Evolutionary conservation across 2,113 vertebrate genomes (phyloP).

Genomic region (Climacteris rufus): DNA sequence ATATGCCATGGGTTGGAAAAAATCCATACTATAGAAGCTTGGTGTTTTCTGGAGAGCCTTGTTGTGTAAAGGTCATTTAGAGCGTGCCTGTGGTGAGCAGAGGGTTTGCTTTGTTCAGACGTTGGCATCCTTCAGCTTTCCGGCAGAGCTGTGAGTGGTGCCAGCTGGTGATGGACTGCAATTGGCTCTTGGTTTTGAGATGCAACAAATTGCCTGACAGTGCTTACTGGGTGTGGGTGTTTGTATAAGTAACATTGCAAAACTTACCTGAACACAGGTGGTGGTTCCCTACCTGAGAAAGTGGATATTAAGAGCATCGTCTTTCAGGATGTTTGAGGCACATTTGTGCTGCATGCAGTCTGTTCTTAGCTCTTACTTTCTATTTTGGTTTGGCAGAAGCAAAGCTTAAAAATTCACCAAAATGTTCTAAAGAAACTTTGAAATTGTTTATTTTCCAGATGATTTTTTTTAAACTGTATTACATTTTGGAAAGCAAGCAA

Average conservation of each 20-base stretch:
- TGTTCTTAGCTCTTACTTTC: neutral
- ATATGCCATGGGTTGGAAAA: neutral
- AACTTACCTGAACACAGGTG: neutral
- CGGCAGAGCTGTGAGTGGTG: neutral
- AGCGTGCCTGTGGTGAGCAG: neutral
- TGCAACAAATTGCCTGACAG: neutral
- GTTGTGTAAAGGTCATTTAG: neutral
- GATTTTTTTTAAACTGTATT: neutral
- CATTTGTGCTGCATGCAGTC: rapidly evolving
- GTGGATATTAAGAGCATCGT: neutral
- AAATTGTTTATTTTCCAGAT: neutral
- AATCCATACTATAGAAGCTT: neutral
- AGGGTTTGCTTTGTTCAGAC: neutral
- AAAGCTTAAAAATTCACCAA: neutral
- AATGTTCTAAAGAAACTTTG: neutral
- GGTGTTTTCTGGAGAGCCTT: neutral
- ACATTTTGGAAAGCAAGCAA: neutral
- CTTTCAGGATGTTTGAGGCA: neutral
- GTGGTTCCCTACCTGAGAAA: rapidly evolving
- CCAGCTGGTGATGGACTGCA: neutral
- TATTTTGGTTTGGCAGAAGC: neutral
- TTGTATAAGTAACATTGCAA: neutral
- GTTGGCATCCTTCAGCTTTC: neutral
- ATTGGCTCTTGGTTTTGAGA: neutral
- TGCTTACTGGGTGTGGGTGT: neutral